A percentile compares a stretch with the other conserved stretches of the same genome.
Conservation (phyloP, 2,888 invertebrate species). For the Dascillus cervinus region DNA sequence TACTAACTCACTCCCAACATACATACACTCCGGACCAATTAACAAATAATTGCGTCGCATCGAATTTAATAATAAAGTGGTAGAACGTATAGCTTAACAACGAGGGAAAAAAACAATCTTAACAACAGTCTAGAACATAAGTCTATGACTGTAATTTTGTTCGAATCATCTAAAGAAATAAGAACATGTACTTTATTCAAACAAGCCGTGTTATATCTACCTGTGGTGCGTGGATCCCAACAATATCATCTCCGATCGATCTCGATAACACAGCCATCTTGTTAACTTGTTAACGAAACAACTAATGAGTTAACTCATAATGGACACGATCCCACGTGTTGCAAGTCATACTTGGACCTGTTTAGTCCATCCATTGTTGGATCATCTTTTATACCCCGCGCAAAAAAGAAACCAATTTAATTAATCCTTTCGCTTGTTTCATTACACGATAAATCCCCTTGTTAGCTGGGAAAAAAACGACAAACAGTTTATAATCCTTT, state of each 20-base stretch:
- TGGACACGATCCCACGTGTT: conserved; percentile 33
- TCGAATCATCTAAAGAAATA: conserved; percentile 24
- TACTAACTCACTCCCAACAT: conserved; percentile 33
- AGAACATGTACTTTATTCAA: conserved; percentile 24
- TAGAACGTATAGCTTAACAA: conserved; percentile 17
- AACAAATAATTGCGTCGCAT: neutral
- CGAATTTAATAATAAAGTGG: conserved; percentile 5
- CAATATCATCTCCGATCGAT: conserved; percentile 37
- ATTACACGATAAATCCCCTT: no score
- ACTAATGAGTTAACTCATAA: conserved; percentile 41
- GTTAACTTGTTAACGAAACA: conserved; percentile 42
- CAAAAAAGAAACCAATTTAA: no score
- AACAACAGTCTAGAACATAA: conserved; percentile 26
- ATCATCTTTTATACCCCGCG: no score
- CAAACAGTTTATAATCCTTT: no score
- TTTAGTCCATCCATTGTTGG: conserved; percentile 14
- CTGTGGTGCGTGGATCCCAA: conserved; percentile 36
- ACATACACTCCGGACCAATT: conserved; percentile 2
- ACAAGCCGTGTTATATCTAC: conserved; percentile 23
- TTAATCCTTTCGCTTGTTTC: no score
- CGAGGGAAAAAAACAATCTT: conserved; percentile 30
- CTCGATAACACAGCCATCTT: conserved; percentile 40
- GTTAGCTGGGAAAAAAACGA: no score
- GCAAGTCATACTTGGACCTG: conserved; percentile 37
- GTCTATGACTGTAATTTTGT: conserved; percentile 13